Evolutionary conservation across 35 echinoderm and acorn worm genomes (phyloP).

Genomic region (Heliocidaris erythrogramma): DNA sequence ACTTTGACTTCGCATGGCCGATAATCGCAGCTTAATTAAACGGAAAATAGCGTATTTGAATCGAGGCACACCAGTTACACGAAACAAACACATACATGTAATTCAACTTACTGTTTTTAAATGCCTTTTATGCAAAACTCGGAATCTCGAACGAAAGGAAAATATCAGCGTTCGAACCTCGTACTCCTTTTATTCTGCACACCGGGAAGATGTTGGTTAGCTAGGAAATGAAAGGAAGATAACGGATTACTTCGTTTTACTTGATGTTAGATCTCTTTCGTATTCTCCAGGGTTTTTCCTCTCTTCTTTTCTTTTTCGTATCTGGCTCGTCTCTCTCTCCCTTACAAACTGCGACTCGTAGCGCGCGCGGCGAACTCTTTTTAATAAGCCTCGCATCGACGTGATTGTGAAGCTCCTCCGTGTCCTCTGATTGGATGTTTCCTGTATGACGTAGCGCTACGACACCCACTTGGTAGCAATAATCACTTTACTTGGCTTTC

Average conservation of each 20-base stretch:
- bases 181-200: not conserved
- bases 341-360: not conserved
- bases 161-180: not conserved
- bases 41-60: not conserved
- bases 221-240: not conserved
- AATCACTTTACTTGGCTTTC: not conserved
- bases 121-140: not conserved
- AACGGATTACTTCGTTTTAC: not conserved
- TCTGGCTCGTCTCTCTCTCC: not conserved
- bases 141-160: not conserved
- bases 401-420: not conserved
- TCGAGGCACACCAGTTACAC: not conserved
- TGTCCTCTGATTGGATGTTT: not conserved
- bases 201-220: not conserved
- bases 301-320: not conserved
- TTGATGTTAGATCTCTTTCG: not conserved
- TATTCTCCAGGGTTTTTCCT: slow-evolving; percentile 8
- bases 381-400: not conserved
- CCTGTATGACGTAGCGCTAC: not conserved
- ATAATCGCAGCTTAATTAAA: not conserved
- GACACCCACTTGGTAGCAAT: not conserved
- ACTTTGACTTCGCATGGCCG: not conserved
- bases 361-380: not conserved
- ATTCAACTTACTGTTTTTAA: not conserved
- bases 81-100: not conserved